Conservation (phyloP, 2,113 vertebrate genomes). For the Plotosus lineatus region DNA sequence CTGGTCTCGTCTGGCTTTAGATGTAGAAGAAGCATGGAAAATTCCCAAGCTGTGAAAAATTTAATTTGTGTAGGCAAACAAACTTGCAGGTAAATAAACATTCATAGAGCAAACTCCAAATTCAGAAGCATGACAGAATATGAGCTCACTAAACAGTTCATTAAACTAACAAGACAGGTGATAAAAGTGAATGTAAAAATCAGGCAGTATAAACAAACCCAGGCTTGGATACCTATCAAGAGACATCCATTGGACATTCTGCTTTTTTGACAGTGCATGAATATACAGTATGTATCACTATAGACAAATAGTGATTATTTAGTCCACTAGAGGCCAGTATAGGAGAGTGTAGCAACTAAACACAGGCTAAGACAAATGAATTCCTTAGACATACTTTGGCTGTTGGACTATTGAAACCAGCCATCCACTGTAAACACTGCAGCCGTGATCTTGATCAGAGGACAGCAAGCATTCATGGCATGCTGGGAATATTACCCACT, state of each 20-base stretch:
- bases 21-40: background rate
- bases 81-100: background rate
- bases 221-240: no score
- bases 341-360: background rate
- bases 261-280: no score
- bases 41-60: no score
- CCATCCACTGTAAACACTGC: constrained; percentile 1
- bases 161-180: no score
- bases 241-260: no score
- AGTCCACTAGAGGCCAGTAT: constrained; percentile 46
- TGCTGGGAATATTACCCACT: constrained; percentile 9
- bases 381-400: background rate
- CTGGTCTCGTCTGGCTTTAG: background rate
- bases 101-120: no score
- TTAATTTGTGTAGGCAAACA: no score
- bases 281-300: no score
- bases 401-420: constrained; percentile 1
- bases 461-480: constrained; percentile 15
- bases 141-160: no score
- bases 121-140: no score
- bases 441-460: constrained; percentile 11
- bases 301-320: background rate
- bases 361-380: background rate
- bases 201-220: no score
- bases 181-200: no score